Base-by-base conservation (phyloP, 2,888 invertebrate species). In the Drosophila nr. fundita region DNA sequence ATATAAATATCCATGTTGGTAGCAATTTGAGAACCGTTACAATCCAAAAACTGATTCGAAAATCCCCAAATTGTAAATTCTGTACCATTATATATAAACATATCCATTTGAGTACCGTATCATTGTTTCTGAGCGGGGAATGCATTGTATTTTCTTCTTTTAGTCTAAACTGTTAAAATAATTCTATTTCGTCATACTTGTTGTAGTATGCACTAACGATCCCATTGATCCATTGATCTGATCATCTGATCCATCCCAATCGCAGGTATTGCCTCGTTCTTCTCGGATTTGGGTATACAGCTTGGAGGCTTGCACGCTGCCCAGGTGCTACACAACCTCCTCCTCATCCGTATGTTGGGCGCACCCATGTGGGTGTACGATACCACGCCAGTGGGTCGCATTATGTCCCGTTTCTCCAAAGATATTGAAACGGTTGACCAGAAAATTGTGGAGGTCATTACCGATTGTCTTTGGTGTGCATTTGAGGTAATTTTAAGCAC, bases 241-340 rank as follows among this genome's bases (percentile, higher is more conserved):
- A 73, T 71, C 65, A 24, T 40, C 30, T 38, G n/a, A 30, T 59
- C 30, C 36, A 48, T 49, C 36, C 54, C 59, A 68, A 87, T 68
- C 86, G 91, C 96, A 96, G 96, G 96, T 91, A 85, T 95, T 91
- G 92, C 94, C 91, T 95, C 95, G 91, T 94, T 95, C 94, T 94
- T 95, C 92, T 94, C 94, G 93, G 96, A 96, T 93, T 94, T 96
- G 94, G 94, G 94, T 92, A 95, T 96, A 75, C 95, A 94, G 91
- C 93, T 96, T 94, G 96, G 95, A 87, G 83, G 81, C 38, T 79
- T 92, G 71, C 81, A 73, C 7, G 93, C 92, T 52, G 90, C 92
- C 48, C 62, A 73, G 15, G 42, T 82, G 6, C 76, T 94, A 77
- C 94, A 94, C 91, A 76, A 82, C 54, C 63, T 83, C 30, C 84